A percentile compares a stretch with the other conserved stretches of the same genome.
Evolutionary conservation across 1,140 invertebrate genomes (phyloP).

Genomic region (Drosophila auraria): DNA sequence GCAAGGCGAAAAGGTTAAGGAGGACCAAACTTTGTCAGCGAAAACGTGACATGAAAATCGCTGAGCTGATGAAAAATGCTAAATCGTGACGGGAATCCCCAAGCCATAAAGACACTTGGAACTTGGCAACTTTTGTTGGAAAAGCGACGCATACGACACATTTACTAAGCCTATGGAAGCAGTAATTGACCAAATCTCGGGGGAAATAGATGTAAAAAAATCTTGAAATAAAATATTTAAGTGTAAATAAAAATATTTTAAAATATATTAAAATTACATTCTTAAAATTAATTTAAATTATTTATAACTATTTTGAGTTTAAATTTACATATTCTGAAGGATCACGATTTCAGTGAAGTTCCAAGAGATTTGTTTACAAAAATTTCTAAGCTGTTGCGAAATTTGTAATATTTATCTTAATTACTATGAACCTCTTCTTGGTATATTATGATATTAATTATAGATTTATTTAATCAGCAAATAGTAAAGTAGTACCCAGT

Average conservation of each 20-base stretch:
- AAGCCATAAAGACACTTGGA: slow-evolving; percentile 36
- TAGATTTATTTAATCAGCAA: too few species aligned
- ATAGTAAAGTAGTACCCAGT: background rate
- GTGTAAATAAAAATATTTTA: too few species aligned
- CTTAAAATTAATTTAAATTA: background rate
- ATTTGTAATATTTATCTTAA: too few species aligned
- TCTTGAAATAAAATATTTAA: background rate
- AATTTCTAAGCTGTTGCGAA: background rate
- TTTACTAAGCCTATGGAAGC: slow-evolving; percentile 24
- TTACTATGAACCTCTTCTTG: too few species aligned
- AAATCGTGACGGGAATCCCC: slow-evolving; percentile 67
- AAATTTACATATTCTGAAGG: background rate
- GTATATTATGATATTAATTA: too few species aligned
- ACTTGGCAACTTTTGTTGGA: slow-evolving; percentile 20
- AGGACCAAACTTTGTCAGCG: slow-evolving; percentile 57
- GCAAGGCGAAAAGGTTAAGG: slow-evolving; percentile 19
- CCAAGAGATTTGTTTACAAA: background rate
- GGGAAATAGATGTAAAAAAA: background rate
- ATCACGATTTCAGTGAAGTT: too few species aligned
- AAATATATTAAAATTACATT: too few species aligned
- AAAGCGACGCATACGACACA: slow-evolving; percentile 31
- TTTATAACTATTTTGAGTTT: background rate
- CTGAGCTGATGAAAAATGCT: slow-evolving; percentile 71
- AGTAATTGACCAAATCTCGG: slow-evolving; percentile 16
- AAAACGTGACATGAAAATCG: slow-evolving; percentile 70